Base-by-base conservation (phyloP, 2,888 invertebrate species). In the Chesias legatella region DNA sequence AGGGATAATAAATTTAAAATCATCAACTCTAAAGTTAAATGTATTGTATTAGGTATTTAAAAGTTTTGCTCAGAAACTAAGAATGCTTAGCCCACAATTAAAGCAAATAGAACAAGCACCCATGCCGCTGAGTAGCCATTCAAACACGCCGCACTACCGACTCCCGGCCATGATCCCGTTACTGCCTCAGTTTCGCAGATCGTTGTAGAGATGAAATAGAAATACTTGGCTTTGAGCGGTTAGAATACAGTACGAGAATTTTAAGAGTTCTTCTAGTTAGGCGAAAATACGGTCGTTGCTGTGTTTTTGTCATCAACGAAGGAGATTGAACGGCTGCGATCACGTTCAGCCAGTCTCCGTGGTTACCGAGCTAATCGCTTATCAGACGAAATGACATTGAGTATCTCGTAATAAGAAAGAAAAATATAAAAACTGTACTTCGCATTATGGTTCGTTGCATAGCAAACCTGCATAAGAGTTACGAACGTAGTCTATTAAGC, bases 321-420 rank as follows among this genome's bases (percentile, higher is more conserved):
- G 56, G 58, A 61, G 59, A 61, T 60, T 63, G 58, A 56, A 61
- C 59, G 64, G 60, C 67, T 68, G 71, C 63, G 58, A 67, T 71
- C 73, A 72, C 72, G 70, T 71, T 57, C 59, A 51, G 52, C 26
- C 55, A 44, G 49, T 53, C 56, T 63, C 60, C 65, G 65, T 62
- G 67, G 70, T 63, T 57, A 50, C 53, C 43, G 48, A 45, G 46
- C 40, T 43, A 53, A 48, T 45, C 48, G 45, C 44, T 47, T 30
- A 26, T 28, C 23, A 22, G 33, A 32, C 27, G 28, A 38, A 40
- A 36, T 37, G 17, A 27, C 27, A 27, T 38, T 31, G 28, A 28
- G 23, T 41, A 33, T 31, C 27, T 29, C 28, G 24, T 20, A 42
- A 29, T 36, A 29, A 35, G 35, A 34, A 43, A 40, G 28, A 35